A percentile compares a stretch with the other conserved stretches of the same genome.
phyloP scores from a whole-genome alignment of 2,113 vertebrate species.

The Campylomormyrus tamandua region DNA sequence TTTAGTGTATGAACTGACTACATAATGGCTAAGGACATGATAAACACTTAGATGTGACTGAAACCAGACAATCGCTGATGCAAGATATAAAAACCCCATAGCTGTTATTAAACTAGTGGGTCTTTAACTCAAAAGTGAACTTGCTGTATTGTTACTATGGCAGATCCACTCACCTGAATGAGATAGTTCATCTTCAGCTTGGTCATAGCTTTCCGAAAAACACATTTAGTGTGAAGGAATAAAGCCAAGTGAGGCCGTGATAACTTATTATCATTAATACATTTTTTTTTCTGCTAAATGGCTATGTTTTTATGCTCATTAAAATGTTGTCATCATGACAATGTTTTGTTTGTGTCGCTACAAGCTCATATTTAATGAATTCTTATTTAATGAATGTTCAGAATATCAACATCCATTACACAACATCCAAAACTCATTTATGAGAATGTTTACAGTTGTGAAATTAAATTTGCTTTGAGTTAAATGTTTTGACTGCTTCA shows the following conservation, averaged over 20 bases:
- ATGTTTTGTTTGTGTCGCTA: neutral
- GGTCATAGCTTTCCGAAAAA: neutral
- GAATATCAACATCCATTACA: neutral
- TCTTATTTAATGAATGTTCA: neutral
- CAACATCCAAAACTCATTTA: neutral
- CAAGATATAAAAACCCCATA: neutral
- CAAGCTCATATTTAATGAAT: neutral
- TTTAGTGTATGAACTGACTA: neutral
- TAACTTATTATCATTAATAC: neutral
- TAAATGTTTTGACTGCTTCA: neutral
- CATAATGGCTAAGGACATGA: neutral
- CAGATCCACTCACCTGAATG: neutral
- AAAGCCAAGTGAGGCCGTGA: neutral
- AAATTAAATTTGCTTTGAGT: neutral
- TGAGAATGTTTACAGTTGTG: neutral
- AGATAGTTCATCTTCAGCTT: neutral
- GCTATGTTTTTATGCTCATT: neutral
- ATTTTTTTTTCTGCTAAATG: neutral
- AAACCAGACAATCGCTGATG: neutral
- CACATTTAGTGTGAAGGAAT: neutral
- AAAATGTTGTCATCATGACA: neutral
- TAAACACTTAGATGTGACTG: neutral
- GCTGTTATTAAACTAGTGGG: neutral
- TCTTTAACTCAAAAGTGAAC: neutral
- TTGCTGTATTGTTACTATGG: neutral